These are phyloP conservation scores for Drosophila paranaensis DNA, from an alignment of 2,888 invertebrate species.

Conservation along the genomic window DNA sequence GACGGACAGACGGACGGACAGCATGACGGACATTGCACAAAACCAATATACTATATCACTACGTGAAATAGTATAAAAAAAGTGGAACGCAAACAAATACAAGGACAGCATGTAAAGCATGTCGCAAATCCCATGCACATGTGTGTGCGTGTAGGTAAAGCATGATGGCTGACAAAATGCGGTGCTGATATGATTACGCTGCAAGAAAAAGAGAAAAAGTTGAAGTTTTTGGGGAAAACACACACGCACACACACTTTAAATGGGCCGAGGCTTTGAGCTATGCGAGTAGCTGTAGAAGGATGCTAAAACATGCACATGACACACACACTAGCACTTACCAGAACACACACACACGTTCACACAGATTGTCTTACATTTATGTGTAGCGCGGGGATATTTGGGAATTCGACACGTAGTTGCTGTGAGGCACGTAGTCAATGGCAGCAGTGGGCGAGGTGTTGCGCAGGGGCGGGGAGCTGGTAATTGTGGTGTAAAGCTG, in stretches of 20 bases:
- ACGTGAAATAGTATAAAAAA: too few relatives aligned
- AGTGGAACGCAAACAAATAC: constrained; percentile 31
- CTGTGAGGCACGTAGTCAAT: constrained; percentile 62
- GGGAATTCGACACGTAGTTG: constrained; percentile 73
- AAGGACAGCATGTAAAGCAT: constrained; percentile 26
- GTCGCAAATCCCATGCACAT: constrained; percentile 10
- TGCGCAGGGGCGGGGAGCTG: constrained; percentile 38
- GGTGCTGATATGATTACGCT: constrained; percentile 66
- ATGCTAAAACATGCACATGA: constrained; percentile 59
- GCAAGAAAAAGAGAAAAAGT: constrained; percentile 14
- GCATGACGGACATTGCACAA: too few relatives aligned
- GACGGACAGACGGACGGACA: too few relatives aligned
- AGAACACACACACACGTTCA: constrained; percentile 6
- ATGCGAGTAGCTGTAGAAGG: constrained; percentile 32
- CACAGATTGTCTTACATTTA: constrained; percentile 73
- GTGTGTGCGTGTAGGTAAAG: constrained; percentile 16
- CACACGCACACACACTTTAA: constrained; percentile 31
- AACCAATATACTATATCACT: too few relatives aligned
- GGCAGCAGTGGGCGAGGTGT: constrained; percentile 15
- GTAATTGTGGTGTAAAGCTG: constrained; percentile 79
- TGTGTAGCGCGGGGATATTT: constrained; percentile 73
- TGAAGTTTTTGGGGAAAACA: neutral
- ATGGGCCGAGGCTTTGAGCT: constrained; percentile 19
- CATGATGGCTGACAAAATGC: constrained; percentile 55
- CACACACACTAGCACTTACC: constrained; percentile 47